These are phyloP conservation scores for Charanyca ferruginea DNA, from an alignment of 2,888 invertebrate species.

Conservation along the genomic window DNA sequence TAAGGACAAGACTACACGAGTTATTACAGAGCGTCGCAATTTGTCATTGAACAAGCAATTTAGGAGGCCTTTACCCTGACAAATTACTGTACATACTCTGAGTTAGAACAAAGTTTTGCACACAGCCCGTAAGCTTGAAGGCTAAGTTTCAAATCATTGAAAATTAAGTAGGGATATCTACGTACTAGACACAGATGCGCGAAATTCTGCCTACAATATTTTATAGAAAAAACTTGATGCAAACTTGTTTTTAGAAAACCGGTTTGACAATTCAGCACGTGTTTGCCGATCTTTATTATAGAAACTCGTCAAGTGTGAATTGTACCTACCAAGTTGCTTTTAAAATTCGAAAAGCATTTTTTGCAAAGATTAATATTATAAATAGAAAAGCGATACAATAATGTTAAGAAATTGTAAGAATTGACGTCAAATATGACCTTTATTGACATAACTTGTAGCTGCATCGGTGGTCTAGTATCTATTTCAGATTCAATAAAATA, in stretches of 20 bases:
- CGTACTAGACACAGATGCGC: conserved; percentile 21
- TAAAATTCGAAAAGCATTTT: conserved; percentile 3
- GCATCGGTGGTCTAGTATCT: no score
- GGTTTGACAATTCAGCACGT: conserved; percentile 47
- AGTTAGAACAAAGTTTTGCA: conserved; percentile 34
- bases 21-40: conserved; percentile 47
- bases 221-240: conserved; percentile 38
- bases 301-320: conserved; percentile 41
- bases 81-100: conserved; percentile 43
- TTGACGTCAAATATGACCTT: background rate
- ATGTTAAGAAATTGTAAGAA: background rate
- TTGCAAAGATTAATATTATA: background rate
- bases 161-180: conserved; percentile 21
- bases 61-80: conserved; percentile 39
- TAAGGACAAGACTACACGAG: conserved; percentile 40
- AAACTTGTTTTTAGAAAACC: conserved; percentile 48
- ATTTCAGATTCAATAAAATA: background rate
- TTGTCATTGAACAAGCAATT: conserved; percentile 52
- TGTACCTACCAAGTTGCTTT: background rate
- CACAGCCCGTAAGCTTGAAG: conserved; percentile 17
- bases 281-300: conserved; percentile 26
- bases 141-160: conserved; percentile 36
- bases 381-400: background rate
- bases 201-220: conserved; percentile 43
- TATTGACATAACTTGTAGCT: no score